Evolutionary conservation across 2,113 vertebrate genomes (phyloP).

Genomic region (Sinocyclocheilus anophthalmus): DNA sequence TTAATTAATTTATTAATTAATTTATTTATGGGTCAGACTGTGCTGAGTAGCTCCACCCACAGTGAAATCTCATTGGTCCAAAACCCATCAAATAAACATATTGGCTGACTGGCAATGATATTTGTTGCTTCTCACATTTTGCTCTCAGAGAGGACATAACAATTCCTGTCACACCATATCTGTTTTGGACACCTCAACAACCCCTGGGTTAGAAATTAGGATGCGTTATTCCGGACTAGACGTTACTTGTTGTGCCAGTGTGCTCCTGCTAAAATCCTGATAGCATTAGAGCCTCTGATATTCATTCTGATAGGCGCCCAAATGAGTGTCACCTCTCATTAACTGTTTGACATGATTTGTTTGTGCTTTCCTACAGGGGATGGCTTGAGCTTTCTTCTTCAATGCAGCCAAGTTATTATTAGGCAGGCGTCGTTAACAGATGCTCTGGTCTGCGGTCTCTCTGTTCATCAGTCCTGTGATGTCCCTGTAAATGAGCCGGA

Average conservation of each 20-base stretch:
- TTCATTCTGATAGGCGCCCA: slow-evolving; percentile 3
- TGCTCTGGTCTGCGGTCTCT: background rate
- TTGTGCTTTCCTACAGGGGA: slow-evolving; percentile 19
- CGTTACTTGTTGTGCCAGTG: slow-evolving; percentile 8
- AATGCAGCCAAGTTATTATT: slow-evolving; percentile 1
- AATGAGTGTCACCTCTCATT: slow-evolving; percentile 25
- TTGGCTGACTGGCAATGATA: background rate
- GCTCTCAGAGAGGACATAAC: background rate
- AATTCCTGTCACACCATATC: background rate
- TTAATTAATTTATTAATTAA: background rate
- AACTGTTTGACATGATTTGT: slow-evolving; percentile 16
- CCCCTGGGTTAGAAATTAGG: background rate
- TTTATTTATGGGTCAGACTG: background rate
- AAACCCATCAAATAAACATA: background rate
- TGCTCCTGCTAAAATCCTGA: slow-evolving; percentile 10
- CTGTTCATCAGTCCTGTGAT: background rate
- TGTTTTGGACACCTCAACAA: background rate
- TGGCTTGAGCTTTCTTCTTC: background rate
- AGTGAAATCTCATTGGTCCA: background rate
- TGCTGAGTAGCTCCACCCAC: background rate
- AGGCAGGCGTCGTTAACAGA: background rate
- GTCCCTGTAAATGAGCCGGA: background rate
- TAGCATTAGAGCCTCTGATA: background rate
- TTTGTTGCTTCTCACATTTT: background rate
- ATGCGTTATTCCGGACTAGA: background rate